Evolutionary conservation across 2,113 vertebrate species (phyloP), one percentile per base, ranked within the genome.

Genomic region (Paracanthobrama guichenoti): DNA sequence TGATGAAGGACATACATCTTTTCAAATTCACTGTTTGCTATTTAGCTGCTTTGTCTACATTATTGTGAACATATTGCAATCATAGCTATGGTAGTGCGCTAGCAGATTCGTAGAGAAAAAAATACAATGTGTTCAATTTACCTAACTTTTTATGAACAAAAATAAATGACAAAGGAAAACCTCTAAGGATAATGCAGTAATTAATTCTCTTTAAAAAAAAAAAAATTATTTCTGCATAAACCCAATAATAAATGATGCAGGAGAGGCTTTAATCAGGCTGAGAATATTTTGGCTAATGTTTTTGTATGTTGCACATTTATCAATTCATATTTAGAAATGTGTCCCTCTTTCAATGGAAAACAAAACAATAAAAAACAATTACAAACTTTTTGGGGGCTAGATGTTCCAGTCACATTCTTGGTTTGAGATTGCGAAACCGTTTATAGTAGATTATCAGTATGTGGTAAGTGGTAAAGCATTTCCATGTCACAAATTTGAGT

Each of bases 401-500:
- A 79, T 42, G 50, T 69, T 42, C 73, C 73, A 87, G 82, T 50
- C 9, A 46, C 87, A 86, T 88, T 90, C 90, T 89, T 72, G 62
- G 81, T 79, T 86, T 88, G 89, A 92, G 91, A 92, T 91, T 87
- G 83, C 2, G 44, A 79, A 88, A 88, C 86, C 76, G 83, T 88
- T 89, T 44, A 10, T 48, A 83, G 89, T 83, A 85, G 79, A 82
- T 85, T 82, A 75, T 66, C 7, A 83, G 79, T 79, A 89, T 86
- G 62, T 73, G 28, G 86, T 87, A 88, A 44, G 78, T 46, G 44
- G n/a, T 71, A 82, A 82, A 89, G 88, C 86, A 82, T 92, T 91
- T 92, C 87, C 88, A 90, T 88, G 82, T 89, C 88, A 87, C 85
- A 88, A 88, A 88, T 88, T 86, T 89, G 84, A 60, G 87, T 88